phyloP scores from a whole-genome alignment of 2,113 vertebrate genomes.

The Athene noctua region DNA sequence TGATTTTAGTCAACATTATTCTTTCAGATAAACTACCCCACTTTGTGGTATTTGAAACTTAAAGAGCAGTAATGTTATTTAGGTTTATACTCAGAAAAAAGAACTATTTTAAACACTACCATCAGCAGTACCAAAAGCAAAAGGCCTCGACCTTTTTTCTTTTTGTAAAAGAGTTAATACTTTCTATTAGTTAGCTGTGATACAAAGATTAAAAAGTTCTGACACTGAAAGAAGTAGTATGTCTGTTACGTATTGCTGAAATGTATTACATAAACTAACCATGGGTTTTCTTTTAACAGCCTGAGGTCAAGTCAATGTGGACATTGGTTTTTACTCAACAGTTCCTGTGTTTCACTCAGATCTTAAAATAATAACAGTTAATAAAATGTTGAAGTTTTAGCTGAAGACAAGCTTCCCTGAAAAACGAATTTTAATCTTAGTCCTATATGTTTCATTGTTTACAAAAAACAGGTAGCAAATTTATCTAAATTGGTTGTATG shows the following conservation, averaged over 20 bases:
- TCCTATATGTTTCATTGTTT: background rate
- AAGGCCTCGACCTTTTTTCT: accelerated
- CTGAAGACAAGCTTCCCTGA: background rate
- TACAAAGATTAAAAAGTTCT: background rate
- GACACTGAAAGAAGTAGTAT: background rate
- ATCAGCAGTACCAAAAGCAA: background rate
- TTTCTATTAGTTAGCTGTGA: background rate
- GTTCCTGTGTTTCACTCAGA: background rate
- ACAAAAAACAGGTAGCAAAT: background rate
- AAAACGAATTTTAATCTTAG: background rate
- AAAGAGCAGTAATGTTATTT: background rate
- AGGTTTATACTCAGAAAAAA: background rate
- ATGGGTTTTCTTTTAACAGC: background rate
- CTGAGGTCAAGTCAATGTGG: background rate
- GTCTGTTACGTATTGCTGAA: background rate
- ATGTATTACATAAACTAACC: background rate
- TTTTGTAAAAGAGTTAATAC: background rate
- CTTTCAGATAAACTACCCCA: background rate
- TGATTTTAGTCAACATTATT: background rate
- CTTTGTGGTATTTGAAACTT: background rate
- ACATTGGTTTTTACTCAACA: background rate
- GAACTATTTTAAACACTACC: background rate
- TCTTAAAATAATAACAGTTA: background rate
- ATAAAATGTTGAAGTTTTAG: background rate
- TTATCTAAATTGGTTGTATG: background rate